A percentile compares a stretch with the other conserved stretches of the same genome.
phyloP scores from a whole-genome alignment of 2,888 invertebrate genomes.

The Cephus rjabovi region DNA sequence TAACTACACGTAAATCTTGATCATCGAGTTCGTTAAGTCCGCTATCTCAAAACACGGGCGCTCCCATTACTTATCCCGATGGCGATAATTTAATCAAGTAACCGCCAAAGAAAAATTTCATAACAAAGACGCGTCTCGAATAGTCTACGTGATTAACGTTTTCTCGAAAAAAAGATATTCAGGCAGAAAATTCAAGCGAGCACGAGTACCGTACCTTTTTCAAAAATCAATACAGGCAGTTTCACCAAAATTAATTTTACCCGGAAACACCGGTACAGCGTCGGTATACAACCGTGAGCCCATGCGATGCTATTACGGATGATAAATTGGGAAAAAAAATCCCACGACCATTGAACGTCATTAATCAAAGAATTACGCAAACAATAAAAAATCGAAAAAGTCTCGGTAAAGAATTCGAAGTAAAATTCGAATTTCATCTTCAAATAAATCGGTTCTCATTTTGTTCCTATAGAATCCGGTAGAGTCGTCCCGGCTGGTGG shows the following conservation, averaged over 20 bases:
- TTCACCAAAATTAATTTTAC: neutral
- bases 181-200: neutral
- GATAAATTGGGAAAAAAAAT: neutral
- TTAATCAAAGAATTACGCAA: neutral
- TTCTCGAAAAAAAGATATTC: neutral
- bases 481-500: constrained; percentile 28
- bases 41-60: neutral
- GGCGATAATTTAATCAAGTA: neutral
- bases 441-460: neutral
- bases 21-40: neutral
- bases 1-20: neutral
- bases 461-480: neutral
- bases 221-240: neutral
- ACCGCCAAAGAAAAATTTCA: neutral
- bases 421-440: neutral
- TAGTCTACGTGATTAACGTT: neutral
- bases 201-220: neutral
- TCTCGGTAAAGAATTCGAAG: neutral
- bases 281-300: neutral
- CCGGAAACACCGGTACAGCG: neutral
- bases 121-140: neutral
- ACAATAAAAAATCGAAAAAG: neutral
- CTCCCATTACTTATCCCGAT: neutral
- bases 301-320: neutral
- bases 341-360: neutral